phyloP scores from a whole-genome alignment of 1,140 invertebrate genomes.

The Heliconius nattereri region DNA sequence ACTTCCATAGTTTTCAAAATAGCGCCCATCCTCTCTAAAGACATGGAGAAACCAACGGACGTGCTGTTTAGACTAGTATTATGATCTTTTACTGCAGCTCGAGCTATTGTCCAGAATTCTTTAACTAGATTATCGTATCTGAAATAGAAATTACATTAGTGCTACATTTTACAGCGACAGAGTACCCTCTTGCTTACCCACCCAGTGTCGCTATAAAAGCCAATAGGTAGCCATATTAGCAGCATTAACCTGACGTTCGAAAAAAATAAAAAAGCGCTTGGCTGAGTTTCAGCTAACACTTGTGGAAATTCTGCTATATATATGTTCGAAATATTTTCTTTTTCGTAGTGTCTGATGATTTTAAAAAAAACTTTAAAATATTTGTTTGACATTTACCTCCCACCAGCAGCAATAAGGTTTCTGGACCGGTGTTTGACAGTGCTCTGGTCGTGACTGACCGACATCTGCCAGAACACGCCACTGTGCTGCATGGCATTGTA shows the following conservation, averaged over 20 bases:
- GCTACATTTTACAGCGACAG: no score
- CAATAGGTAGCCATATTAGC: no score
- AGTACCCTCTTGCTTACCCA: no score
- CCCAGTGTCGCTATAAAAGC: no score
- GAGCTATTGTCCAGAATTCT: conserved; percentile 65
- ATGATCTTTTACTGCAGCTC: conserved; percentile 56
- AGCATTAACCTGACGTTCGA: no score
- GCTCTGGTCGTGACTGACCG: conserved; percentile 48
- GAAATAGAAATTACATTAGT: conserved; percentile 20
- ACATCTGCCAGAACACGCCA: conserved; percentile 73
- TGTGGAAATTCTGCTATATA: no score
- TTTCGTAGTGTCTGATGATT: no score
- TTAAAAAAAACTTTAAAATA: no score
- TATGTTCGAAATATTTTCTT: no score
- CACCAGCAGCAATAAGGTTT: conserved; percentile 66
- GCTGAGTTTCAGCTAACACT: no score
- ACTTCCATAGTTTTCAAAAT: conserved; percentile 59
- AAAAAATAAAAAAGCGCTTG: no score
- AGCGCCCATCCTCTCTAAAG: conserved; percentile 63
- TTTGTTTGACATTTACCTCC: conserved; percentile 47
- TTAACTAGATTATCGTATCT: conserved; percentile 70
- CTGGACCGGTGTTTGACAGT: conserved; percentile 51
- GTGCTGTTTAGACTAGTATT: conserved; percentile 51
- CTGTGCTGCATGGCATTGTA: conserved; percentile 67
- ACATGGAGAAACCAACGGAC: conserved; percentile 68